Percentiles rank a stretch among this genome's conserved stretches.
Conservation (phyloP, 1,140 invertebrate species). For the Ditylenchus dipsaci region DNA sequence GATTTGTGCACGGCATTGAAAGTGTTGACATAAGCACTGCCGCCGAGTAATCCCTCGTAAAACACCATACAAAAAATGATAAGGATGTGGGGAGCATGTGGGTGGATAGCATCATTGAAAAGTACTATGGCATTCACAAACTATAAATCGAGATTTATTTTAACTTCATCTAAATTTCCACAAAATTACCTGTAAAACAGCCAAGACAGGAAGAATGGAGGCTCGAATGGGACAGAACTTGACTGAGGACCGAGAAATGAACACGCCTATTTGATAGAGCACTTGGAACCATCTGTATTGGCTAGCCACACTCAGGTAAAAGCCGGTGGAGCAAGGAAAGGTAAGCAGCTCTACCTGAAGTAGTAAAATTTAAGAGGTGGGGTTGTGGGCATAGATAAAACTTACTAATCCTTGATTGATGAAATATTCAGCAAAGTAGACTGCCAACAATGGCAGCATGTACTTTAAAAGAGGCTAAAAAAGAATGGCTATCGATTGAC, state of each 20-base stretch:
- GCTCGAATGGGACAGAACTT: slow-evolving; percentile 67
- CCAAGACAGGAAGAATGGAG: slow-evolving; percentile 71
- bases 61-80: slow-evolving; percentile 41
- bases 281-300: slow-evolving; percentile 81
- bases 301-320: slow-evolving; percentile 65
- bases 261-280: slow-evolving; percentile 79
- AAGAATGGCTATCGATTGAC: too few relatives aligned
- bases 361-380: slow-evolving; percentile 18
- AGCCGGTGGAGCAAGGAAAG: slow-evolving; percentile 64
- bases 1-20: slow-evolving; percentile 32
- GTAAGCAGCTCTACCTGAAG: slow-evolving; percentile 73
- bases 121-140: slow-evolving; percentile 45
- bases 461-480: slow-evolving; percentile 67
- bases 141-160: slow-evolving; percentile 16
- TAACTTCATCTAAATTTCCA: slow-evolving; percentile 9
- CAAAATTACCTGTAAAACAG: slow-evolving; percentile 69
- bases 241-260: slow-evolving; percentile 77
- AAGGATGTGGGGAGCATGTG: slow-evolving; percentile 39
- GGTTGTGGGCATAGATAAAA: background rate
- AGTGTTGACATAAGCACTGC: slow-evolving; percentile 43
- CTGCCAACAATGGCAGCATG: slow-evolving; percentile 73
- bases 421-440: slow-evolving; percentile 82
- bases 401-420: slow-evolving; percentile 76
- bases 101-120: slow-evolving; percentile 42
- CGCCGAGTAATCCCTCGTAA: slow-evolving; percentile 43